phyloP scores from a whole-genome alignment of 2,888 invertebrate genomes.

The Macaria notata region DNA sequence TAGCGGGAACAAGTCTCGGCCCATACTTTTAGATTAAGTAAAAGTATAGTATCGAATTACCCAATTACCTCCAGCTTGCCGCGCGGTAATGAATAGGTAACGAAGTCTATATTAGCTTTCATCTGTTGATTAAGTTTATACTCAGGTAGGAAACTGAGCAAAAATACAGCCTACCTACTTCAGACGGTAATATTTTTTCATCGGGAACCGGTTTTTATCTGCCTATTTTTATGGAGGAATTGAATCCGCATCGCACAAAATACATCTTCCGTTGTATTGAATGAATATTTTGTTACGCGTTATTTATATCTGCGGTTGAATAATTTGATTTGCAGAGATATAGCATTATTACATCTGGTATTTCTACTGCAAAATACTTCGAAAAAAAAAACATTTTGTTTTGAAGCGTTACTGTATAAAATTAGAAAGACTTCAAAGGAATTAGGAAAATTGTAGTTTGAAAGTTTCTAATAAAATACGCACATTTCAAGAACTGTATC shows the following conservation, averaged over 20 bases:
- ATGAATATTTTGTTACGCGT: slow-evolving; percentile 21
- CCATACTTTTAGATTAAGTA: slow-evolving; percentile 9
- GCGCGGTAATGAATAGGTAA: slow-evolving; percentile 20
- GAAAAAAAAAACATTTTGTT: too few relatives aligned
- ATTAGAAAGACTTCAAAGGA: too few relatives aligned
- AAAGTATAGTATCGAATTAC: slow-evolving; percentile 18
- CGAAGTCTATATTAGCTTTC: slow-evolving; percentile 22
- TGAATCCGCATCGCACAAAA: slow-evolving; percentile 17
- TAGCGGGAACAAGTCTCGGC: slow-evolving; percentile 2
- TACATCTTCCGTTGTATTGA: slow-evolving; percentile 19
- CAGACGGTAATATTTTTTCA: slow-evolving; percentile 4
- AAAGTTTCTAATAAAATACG: too few relatives aligned
- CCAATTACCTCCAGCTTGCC: slow-evolving; percentile 19
- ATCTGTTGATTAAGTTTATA: slow-evolving; percentile 14
- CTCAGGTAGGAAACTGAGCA: background rate
- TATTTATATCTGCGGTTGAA: slow-evolving; percentile 18
- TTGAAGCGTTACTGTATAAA: too few relatives aligned
- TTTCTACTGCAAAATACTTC: too few relatives aligned
- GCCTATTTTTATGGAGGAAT: slow-evolving; percentile 14
- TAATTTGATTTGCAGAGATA: slow-evolving; percentile 18
- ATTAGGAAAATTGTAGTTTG: too few relatives aligned
- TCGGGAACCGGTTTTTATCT: slow-evolving; percentile 4
- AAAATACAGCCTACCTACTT: slow-evolving; percentile 3
- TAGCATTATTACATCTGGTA: too few relatives aligned
- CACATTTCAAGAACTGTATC: too few relatives aligned